A percentile compares a stretch with the other conserved stretches of the same genome.
Conservation (phyloP, 2,888 invertebrate genomes). For the Lycophotia porphyrea region DNA sequence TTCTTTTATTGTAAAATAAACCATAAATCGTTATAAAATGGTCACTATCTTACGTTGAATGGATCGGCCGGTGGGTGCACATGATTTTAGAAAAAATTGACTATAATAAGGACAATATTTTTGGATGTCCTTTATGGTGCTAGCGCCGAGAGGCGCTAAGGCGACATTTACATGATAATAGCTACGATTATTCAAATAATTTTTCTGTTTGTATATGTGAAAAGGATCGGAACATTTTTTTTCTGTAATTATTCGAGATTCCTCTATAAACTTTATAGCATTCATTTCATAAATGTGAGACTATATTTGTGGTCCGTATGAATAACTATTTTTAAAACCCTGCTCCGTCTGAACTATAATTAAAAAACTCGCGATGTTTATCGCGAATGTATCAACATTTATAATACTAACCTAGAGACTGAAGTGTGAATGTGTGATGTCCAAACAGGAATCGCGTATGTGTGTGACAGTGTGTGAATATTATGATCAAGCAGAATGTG, state of each 20-base stretch:
- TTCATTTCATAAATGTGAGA: conserved; percentile 50
- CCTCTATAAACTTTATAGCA: conserved; percentile 52
- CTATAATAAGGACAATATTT: conserved; percentile 80
- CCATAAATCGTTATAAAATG: conserved; percentile 89
- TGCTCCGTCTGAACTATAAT: conserved; percentile 55
- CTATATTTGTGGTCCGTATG: conserved; percentile 51
- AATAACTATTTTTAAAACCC: conserved; percentile 58
- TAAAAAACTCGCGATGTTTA: conserved; percentile 56
- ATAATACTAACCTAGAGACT: conserved; percentile 61
- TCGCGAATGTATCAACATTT: conserved; percentile 53
- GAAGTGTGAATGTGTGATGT: conserved; percentile 63
- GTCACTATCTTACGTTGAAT: conserved; percentile 83
- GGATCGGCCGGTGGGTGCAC: conserved; percentile 69
- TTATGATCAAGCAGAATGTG: conserved; percentile 69
- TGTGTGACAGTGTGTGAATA: conserved; percentile 67
- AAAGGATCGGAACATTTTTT: conserved; percentile 70
- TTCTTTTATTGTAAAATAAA: conserved; percentile 89
- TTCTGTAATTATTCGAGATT: conserved; percentile 65
- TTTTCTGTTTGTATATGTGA: conserved; percentile 70
- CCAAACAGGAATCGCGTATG: conserved; percentile 65
- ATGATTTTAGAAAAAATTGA: conserved; percentile 74
- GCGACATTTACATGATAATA: conserved; percentile 84
- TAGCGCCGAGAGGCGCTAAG: conserved; percentile 87
- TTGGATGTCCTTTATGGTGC: conserved; percentile 75
- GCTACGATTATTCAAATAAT: conserved; percentile 78